Conservation (phyloP, 2,113 vertebrate genomes). For the Bos indicus region DNA sequence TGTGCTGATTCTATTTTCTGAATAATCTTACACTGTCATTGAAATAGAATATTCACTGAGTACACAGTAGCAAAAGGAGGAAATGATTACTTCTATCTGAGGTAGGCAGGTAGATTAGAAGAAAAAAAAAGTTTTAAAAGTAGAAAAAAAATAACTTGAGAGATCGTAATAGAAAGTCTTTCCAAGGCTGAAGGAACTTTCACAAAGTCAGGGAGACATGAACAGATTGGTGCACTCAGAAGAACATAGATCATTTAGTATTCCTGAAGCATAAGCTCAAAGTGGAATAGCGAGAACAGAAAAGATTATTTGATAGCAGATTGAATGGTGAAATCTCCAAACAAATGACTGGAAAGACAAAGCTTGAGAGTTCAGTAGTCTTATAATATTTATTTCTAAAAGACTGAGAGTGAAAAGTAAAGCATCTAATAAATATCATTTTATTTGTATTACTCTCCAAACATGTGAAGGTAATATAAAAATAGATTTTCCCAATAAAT, state of each 20-base stretch:
- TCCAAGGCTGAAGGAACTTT: neutral
- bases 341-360: neutral
- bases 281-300: neutral
- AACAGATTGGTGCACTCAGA: neutral
- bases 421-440: neutral
- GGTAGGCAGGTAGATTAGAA: neutral
- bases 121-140: neutral
- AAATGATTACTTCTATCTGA: constrained; percentile 10
- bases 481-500: neutral
- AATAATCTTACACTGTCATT: neutral
- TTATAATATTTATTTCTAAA: neutral
- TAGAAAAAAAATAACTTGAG: constrained; percentile 24
- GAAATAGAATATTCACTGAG: neutral
- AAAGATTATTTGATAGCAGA: neutral
- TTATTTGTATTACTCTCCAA: neutral
- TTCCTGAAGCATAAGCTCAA: neutral
- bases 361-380: neutral
- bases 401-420: neutral
- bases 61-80: neutral
- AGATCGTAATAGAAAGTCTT: neutral
- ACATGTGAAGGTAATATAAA: neutral
- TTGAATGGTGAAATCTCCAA: neutral
- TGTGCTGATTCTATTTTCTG: neutral
- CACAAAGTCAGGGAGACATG: neutral
- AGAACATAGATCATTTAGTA: neutral